Percentiles rank a stretch among this genome's conserved stretches.
Conservation (phyloP, 2,888 invertebrate genomes). For the Habrosyne pyritoides region DNA sequence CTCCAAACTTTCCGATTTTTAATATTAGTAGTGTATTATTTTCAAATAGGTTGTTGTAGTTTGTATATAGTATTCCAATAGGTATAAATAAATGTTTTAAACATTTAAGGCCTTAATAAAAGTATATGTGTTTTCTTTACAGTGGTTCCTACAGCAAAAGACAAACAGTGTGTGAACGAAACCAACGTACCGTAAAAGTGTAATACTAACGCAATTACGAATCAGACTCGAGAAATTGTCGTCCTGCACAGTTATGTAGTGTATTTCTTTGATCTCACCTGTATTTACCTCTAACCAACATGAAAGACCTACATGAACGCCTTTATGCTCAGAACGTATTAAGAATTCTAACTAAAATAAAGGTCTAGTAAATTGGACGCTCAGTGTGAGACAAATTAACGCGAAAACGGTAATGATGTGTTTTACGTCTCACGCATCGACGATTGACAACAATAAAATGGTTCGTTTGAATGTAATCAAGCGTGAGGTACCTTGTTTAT, state of each 20-base stretch:
- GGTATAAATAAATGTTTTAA: no score
- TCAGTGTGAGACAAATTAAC: constrained; percentile 36
- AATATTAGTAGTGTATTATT: no score
- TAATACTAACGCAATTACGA: constrained; percentile 37
- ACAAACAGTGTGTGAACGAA: constrained; percentile 15
- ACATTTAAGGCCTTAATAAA: no score
- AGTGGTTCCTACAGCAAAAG: background rate
- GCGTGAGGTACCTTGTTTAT: background rate
- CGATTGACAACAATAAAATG: constrained; percentile 22
- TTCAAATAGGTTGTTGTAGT: no score
- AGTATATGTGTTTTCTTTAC: background rate
- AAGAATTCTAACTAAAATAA: constrained; percentile 9
- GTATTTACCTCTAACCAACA: constrained; percentile 12
- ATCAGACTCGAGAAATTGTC: constrained; percentile 24
- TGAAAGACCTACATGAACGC: constrained; percentile 8
- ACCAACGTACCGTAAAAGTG: constrained; percentile 26
- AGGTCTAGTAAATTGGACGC: constrained; percentile 23
- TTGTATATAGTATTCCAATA: no score
- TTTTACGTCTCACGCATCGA: constrained; percentile 20
- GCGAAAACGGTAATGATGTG: constrained; percentile 31
- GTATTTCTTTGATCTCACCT: constrained; percentile 30
- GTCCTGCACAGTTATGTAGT: constrained; percentile 17
- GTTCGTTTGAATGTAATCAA: constrained; percentile 10
- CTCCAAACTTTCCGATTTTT: no score
- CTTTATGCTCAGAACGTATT: background rate